A percentile compares a stretch with the other conserved stretches of the same genome.
These are phyloP conservation scores for Brachypodius melanocephalos DNA, from an alignment of 2,113 vertebrate species.

Conservation along the genomic window DNA sequence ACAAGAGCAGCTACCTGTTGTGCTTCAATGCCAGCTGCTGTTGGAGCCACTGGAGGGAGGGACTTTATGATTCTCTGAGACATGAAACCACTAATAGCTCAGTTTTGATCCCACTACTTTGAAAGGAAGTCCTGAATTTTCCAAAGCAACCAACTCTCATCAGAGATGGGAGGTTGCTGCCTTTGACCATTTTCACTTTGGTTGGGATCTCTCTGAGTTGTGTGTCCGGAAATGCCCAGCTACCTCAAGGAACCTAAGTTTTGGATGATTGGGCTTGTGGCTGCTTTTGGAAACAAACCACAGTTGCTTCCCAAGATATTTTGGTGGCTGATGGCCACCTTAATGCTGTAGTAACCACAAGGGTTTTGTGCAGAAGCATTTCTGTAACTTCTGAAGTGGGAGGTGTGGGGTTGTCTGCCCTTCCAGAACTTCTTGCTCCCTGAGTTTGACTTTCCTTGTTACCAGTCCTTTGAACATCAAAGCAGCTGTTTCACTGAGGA, in stretches of 20 bases:
- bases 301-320: not conserved
- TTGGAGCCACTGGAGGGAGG: not conserved
- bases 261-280: not conserved
- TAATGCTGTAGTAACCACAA: not conserved
- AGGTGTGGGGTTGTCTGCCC: not conserved
- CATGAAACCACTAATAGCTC: conserved; percentile 7
- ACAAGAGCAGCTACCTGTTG: not conserved
- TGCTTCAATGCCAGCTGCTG: not conserved
- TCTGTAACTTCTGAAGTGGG: not conserved
- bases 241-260: not conserved
- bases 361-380: not conserved
- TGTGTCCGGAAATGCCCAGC: not conserved
- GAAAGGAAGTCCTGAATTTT: not conserved
- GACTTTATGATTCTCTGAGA: not conserved
- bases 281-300: not conserved
- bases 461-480: not conserved
- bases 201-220: not conserved
- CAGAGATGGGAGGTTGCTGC: fast-evolving
- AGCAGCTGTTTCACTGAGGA: not conserved
- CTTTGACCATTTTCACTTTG: not conserved
- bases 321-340: not conserved
- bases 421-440: not conserved
- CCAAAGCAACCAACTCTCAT: not conserved
- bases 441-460: not conserved
- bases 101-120: not conserved